A percentile compares a stretch with the other conserved stretches of the same genome.
phyloP scores from a whole-genome alignment of 2,888 invertebrate genomes.

The Atethmia centrago region DNA sequence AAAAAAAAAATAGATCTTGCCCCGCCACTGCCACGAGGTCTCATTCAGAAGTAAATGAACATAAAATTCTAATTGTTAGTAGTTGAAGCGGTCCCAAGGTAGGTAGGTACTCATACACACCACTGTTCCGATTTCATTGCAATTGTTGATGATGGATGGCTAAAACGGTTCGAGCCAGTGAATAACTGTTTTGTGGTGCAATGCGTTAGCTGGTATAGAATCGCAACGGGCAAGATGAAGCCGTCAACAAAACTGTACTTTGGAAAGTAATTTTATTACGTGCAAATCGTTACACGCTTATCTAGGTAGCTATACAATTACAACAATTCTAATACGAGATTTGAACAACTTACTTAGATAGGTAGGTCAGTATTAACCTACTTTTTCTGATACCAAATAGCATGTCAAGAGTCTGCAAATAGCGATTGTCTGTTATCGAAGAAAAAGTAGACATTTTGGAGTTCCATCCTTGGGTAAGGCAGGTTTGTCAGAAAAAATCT shows the following conservation, averaged over 20 bases:
- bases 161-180: not conserved
- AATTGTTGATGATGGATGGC: slow-evolving; percentile 29
- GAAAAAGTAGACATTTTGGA: too few species aligned
- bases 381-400: slow-evolving; percentile 4
- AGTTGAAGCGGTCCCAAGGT: not conserved
- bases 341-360: not conserved
- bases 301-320: too few species aligned
- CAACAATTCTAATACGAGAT: too few species aligned
- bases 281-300: slow-evolving; percentile 2
- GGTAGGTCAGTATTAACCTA: not conserved
- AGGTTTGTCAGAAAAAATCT: too few species aligned
- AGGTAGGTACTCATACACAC: not conserved
- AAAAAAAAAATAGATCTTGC: too few species aligned
- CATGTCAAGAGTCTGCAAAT: not conserved
- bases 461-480: not conserved
- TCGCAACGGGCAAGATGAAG: slow-evolving; percentile 9
- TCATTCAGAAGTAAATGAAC: not conserved
- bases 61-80: not conserved
- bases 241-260: not conserved
- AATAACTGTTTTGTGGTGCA: slow-evolving; percentile 33
- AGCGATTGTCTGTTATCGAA: not conserved
- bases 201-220: not conserved
- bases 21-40: not conserved
- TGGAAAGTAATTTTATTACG: not conserved
- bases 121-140: slow-evolving; percentile 19